Evolutionary conservation across 2,888 invertebrate species (phyloP).

Genomic region (Pristionchus mayeri): DNA sequence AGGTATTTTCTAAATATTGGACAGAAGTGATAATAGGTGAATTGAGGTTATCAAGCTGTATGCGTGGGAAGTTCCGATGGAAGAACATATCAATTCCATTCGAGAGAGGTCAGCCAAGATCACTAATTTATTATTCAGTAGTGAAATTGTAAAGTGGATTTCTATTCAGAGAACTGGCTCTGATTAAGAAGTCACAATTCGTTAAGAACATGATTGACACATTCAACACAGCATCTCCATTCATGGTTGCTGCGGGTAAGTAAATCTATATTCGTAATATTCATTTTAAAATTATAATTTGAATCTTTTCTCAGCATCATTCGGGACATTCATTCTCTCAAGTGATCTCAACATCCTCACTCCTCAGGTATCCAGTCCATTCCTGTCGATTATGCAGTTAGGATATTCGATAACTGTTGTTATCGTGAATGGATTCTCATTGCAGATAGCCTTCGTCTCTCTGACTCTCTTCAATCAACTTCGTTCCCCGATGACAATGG

Average conservation of each 20-base stretch:
- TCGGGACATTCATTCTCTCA: constrained; percentile 86
- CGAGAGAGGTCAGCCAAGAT: too few relatives aligned
- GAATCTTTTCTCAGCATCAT: too few relatives aligned
- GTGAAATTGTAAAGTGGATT: not conserved
- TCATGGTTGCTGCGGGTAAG: constrained; percentile 84
- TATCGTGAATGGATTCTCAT: too few relatives aligned
- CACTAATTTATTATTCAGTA: not conserved
- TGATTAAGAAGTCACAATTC: constrained; percentile 90
- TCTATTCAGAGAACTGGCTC: constrained; percentile 82
- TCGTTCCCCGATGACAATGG: constrained; percentile 94
- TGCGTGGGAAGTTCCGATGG: constrained; percentile 80
- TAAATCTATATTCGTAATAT: not conserved
- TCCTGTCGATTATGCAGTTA: too few relatives aligned
- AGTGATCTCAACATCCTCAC: constrained; percentile 68
- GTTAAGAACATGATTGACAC: constrained; percentile 91
- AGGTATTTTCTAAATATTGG: constrained; percentile 77
- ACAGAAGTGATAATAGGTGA: not conserved
- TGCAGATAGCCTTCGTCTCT: constrained; percentile 92
- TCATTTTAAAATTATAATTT: too few relatives aligned
- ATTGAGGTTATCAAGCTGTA: constrained; percentile 77
- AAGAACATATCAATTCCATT: constrained; percentile 86
- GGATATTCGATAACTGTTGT: too few relatives aligned
- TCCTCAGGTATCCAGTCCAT: constrained; percentile 50
- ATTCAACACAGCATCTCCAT: constrained; percentile 94
- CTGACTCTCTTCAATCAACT: constrained; percentile 97